These are phyloP conservation scores for Austrolebias charrua DNA, from an alignment of 2,797 vertebrate species.

Conservation along the genomic window DNA sequence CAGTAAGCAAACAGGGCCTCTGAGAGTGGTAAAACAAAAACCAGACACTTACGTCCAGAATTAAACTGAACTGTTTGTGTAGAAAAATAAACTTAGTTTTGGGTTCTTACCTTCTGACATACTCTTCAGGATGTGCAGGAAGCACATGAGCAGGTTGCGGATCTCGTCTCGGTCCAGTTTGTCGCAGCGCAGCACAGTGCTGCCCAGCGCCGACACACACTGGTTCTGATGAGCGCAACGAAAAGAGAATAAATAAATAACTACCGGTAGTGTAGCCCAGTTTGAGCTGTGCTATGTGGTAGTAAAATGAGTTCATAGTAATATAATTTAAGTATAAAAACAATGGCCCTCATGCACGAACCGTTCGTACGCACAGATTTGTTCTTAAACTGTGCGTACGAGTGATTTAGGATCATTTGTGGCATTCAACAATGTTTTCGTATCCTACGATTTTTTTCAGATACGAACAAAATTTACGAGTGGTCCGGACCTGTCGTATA, in stretches of 20 bases:
- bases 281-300: no score
- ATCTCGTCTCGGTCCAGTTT: conserved; percentile 96
- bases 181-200: conserved; percentile 88
- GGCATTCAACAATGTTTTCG: no score
- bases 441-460: no score
- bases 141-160: conserved; percentile 95
- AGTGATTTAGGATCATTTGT: no score
- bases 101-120: conserved; percentile 93
- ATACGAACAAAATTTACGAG: no score
- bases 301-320: no score
- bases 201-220: conserved; percentile 82
- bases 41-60: background rate
- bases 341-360: no score
- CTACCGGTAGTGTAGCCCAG: no score
- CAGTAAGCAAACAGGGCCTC: conserved; percentile 96
- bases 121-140: conserved; percentile 94
- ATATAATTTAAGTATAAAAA: no score
- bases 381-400: no score
- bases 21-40: conserved; percentile 58
- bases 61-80: background rate
- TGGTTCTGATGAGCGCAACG: conserved; percentile 77
- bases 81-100: background rate
- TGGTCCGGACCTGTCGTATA: no score
- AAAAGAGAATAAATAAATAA: background rate
- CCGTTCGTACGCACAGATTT: no score